Evolutionary conservation across 2,113 vertebrate species (phyloP).

Genomic region (Acinonyx jubatus): DNA sequence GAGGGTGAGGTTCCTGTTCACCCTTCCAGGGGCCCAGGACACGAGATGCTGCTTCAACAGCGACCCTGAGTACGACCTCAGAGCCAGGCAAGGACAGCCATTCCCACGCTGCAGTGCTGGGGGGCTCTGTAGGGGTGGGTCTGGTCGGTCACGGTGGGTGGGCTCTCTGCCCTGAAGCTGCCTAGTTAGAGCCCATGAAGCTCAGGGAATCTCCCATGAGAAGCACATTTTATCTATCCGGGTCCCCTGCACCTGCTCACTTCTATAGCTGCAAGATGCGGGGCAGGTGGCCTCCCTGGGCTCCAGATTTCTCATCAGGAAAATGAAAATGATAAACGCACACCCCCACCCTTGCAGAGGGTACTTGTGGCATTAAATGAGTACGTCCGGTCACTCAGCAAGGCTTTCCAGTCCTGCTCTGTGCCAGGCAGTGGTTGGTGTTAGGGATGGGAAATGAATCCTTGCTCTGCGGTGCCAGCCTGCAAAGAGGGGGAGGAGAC

Average conservation of each 20-base stretch:
- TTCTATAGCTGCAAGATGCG: neutral
- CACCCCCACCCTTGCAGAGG: neutral
- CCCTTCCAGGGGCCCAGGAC: neutral
- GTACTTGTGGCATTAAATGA: neutral
- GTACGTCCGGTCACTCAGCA: no score
- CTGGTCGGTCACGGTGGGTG: neutral
- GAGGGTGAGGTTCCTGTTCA: neutral
- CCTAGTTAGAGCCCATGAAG: neutral
- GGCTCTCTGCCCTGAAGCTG: neutral
- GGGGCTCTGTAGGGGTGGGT: neutral
- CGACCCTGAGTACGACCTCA: fast-evolving
- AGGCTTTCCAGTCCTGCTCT: neutral
- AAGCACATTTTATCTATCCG: neutral
- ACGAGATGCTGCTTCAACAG: neutral
- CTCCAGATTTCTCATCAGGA: neutral
- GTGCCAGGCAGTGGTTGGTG: neutral
- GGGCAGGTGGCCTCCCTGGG: neutral
- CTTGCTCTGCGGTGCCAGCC: neutral
- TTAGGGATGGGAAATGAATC: neutral
- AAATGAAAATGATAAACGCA: neutral
- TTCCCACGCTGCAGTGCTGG: fast-evolving
- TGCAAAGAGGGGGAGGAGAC: neutral
- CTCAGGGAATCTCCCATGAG: neutral
- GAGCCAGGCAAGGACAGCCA: neutral
- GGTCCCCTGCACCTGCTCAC: neutral